Conservation (phyloP, 2,888 invertebrate species). For the Pantelozetes paolii region DNA sequence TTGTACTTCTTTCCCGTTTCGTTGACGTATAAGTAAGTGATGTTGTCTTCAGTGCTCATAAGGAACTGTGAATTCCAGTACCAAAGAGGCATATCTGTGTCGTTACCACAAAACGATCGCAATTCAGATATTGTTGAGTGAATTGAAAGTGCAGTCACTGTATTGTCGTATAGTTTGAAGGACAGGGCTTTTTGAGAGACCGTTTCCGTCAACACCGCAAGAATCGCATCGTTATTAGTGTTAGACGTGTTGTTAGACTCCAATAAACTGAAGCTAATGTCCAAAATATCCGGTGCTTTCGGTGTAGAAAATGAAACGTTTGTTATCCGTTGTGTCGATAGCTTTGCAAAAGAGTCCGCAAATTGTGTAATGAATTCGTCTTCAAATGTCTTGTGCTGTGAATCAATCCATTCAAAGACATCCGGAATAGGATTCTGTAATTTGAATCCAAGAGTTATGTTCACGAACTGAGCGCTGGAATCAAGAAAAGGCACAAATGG, state of each 20-base stretch:
- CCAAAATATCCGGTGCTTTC: not conserved
- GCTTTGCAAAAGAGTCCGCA: conserved; percentile 40
- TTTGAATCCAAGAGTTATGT: conserved; percentile 33
- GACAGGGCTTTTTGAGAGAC: not conserved
- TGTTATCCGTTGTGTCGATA: conserved; percentile 41
- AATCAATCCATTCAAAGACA: not conserved
- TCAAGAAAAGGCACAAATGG: conserved; percentile 24
- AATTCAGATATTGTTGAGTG: conserved; percentile 28
- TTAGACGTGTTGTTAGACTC: not conserved
- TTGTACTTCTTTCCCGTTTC: conserved; percentile 47
- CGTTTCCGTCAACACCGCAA: not conserved
- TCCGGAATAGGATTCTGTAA: not conserved
- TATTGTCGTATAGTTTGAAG: not conserved
- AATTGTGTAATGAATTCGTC: conserved; percentile 40
- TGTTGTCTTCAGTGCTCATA: conserved; percentile 39
- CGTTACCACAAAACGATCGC: conserved; percentile 14
- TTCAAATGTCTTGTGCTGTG: not conserved
- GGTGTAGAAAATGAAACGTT: conserved; percentile 35
- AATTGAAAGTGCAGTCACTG: not conserved
- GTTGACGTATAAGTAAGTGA: conserved; percentile 45
- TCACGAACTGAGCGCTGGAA: conserved; percentile 24
- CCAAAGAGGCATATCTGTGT: conserved; percentile 39
- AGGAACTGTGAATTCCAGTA: conserved; percentile 46
- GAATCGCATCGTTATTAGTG: conserved; percentile 26
- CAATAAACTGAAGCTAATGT: conserved; percentile 12